These are phyloP conservation scores for Orchesella flavescens DNA, from an alignment of 2,888 invertebrate species.

Conservation along the genomic window DNA sequence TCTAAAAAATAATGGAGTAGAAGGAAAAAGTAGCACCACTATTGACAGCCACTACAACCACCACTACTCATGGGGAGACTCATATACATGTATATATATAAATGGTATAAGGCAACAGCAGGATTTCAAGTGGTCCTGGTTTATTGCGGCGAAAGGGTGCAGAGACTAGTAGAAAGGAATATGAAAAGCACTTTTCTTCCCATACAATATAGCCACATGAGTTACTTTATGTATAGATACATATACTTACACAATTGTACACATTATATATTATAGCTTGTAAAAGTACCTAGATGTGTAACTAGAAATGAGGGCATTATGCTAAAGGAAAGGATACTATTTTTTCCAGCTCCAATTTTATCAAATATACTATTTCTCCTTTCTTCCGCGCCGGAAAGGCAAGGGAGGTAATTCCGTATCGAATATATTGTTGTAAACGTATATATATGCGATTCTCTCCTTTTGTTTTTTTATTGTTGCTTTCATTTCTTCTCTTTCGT, in stretches of 20 bases:
- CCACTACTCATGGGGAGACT: background rate
- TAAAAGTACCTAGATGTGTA: conserved; percentile 8
- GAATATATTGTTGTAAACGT: background rate
- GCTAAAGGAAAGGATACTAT: background rate
- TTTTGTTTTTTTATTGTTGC: conserved; percentile 34
- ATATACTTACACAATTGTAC: background rate
- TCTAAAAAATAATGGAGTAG: conserved; percentile 51
- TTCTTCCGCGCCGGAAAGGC: background rate
- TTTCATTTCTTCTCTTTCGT: conserved; percentile 10
- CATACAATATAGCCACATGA: background rate
- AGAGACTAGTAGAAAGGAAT: conserved; percentile 20
- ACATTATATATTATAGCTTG: background rate
- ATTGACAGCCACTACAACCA: background rate
- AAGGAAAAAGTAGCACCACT: conserved; percentile 31
- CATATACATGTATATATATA: too few species aligned
- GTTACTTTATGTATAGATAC: too few species aligned
- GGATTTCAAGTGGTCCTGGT: conserved; percentile 53
- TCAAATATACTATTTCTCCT: too few species aligned
- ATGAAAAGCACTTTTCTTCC: conserved; percentile 41
- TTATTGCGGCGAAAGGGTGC: conserved; percentile 49
- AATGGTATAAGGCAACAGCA: too few species aligned
- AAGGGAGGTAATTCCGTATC: background rate
- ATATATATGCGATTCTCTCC: background rate
- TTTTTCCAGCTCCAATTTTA: too few species aligned
- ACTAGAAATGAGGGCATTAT: conserved; percentile 21